A percentile compares a stretch with the other conserved stretches of the same genome.
These are phyloP conservation scores for Passer domesticus DNA, from an alignment of 2,113 vertebrate species.

Conservation along the genomic window DNA sequence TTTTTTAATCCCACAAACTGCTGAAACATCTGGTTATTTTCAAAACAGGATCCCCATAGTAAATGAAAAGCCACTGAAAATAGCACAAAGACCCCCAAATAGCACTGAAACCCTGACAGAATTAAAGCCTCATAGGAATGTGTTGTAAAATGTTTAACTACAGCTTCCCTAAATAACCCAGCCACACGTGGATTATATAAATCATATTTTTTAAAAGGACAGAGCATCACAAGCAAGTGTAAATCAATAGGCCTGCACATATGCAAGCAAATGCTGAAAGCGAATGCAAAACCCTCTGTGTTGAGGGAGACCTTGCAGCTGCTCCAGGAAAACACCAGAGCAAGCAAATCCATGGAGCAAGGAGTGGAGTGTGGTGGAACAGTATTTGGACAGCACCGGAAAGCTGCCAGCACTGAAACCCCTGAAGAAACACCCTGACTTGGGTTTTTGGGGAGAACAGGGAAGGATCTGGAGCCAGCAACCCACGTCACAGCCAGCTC, in stretches of 20 bases:
- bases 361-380: not conserved
- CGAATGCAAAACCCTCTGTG: not conserved
- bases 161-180: not conserved
- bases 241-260: not conserved
- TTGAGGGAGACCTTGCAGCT: not conserved
- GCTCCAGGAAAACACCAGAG: not conserved
- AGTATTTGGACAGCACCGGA: not conserved
- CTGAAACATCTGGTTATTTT: slow-evolving; percentile 11
- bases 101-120: not conserved
- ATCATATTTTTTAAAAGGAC: not conserved
- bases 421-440: not conserved
- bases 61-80: slow-evolving; percentile 1
- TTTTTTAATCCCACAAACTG: not conserved
- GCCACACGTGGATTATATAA: not conserved
- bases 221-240: not conserved
- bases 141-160: not conserved
- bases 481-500: not conserved
- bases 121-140: not conserved
- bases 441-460: not conserved
- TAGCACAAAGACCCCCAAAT: slow-evolving; percentile 2
- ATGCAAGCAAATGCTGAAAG: not conserved
- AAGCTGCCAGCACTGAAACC: not conserved
- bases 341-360: not conserved
- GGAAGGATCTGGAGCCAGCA: not conserved
- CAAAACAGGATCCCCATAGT: not conserved